Base-by-base conservation (phyloP, 2,888 invertebrate species). In the Hofmannophila pseudospretella region DNA sequence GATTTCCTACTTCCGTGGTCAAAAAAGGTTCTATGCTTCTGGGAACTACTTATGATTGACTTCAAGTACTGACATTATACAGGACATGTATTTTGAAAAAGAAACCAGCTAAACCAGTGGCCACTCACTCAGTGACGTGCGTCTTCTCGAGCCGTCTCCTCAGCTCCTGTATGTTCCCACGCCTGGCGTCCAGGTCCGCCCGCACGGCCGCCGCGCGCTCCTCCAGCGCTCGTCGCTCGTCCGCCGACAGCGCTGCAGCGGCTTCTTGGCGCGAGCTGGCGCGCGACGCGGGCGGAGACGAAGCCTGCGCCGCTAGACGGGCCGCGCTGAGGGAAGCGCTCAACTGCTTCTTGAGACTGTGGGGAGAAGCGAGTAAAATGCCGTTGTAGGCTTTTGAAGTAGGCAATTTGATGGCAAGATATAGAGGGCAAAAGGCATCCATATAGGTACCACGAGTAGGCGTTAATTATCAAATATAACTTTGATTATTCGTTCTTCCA, bases 111-210 rank as follows among this genome's bases (percentile, higher is more conserved):
- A n/a, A n/a, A n/a, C n/a, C n/a, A n/a, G n/a, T n/a, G 3, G 3
- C 4, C n/a, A 53, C 93, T 92, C 77, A 96, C 96, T 96, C 96
- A 16, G 95, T 95, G 30, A 95, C 94, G 63, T 96, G 95, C 7
- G 96, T 89, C 54, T 94, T 90, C 54, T 96, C 95, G 12, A 96
- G 86, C 0, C 94, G 91, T 47, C 93, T 88, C 66, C 94, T 92
- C 20, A 96, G 87, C 59, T 95, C 94, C 66, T 94, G 94, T 58
- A 96, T 95, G 44, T 93, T 92, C 47, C 91, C 88, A 16, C 5
- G 16, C 51, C 92, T 88, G 60, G 92, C 90, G 46, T 96, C 95
- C 39, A 94, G 90, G 62, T 96, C 96, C 1, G 87, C 87, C 42
- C 89, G 86, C 4, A 90, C 76, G 10, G 75, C 69, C 1, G 61